phyloP scores from a whole-genome alignment of 2,888 invertebrate genomes.

The Chesias legatella region DNA sequence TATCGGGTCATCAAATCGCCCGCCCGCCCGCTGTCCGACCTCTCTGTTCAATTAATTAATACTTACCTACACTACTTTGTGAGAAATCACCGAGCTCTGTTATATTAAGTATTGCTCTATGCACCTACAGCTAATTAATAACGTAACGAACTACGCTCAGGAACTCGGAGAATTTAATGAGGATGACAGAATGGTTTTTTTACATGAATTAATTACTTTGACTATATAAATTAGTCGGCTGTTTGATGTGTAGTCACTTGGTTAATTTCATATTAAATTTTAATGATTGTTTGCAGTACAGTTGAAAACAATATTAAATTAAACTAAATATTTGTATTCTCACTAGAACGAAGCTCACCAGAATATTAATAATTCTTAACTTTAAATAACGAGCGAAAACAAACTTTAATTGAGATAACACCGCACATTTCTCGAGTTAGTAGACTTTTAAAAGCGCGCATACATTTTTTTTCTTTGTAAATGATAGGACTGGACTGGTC shows the following conservation, averaged over 20 bases:
- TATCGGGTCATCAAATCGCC: conserved; percentile 70
- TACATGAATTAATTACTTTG: neutral
- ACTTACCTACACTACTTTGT: conserved; percentile 44
- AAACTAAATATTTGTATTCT: too few species aligned
- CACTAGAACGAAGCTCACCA: too few species aligned
- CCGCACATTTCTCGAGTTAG: too few species aligned
- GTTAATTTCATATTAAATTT: too few species aligned
- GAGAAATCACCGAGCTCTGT: conserved; percentile 60
- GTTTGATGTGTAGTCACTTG: neutral
- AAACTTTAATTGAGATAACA: too few species aligned
- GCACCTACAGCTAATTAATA: conserved; percentile 36
- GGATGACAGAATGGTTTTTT: conserved; percentile 17
- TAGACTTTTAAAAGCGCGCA: too few species aligned
- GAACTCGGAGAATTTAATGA: conserved; percentile 21
- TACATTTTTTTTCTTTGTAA: too few species aligned
- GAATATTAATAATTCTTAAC: too few species aligned
- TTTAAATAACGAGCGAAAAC: too few species aligned
- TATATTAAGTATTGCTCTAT: conserved; percentile 35
- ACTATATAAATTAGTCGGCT: conserved; percentile 1
- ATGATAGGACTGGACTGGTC: too few species aligned
- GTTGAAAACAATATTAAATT: too few species aligned
- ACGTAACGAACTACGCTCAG: conserved; percentile 19
- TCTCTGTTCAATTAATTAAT: conserved; percentile 40
- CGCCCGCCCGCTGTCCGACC: conserved; percentile 36
- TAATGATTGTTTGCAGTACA: too few species aligned